Conservation (phyloP, 1,140 invertebrate species). For the Lamellibrachia luymesi region DNA sequence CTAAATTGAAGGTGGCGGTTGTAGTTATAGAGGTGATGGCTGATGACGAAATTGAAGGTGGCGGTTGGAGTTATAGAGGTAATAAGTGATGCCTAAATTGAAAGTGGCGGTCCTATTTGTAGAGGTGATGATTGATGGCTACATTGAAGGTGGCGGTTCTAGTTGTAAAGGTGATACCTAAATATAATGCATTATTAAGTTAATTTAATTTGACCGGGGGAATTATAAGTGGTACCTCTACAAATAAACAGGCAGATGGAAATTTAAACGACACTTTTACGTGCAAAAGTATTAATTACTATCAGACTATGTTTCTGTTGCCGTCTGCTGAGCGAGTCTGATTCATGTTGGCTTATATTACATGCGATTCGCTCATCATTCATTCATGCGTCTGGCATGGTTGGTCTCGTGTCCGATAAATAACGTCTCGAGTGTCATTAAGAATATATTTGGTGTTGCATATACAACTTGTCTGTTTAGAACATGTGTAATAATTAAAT, state of each 20-base stretch:
- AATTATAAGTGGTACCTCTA: background rate
- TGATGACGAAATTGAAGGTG: no score
- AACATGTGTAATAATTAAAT: background rate
- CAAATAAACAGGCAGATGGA: background rate
- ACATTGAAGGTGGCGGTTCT: no score
- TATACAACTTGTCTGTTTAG: background rate
- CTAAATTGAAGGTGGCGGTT: no score
- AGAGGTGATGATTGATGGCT: no score
- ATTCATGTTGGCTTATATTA: background rate
- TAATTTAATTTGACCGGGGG: background rate
- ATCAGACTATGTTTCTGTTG: background rate
- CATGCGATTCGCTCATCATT: background rate
- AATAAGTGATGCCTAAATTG: no score
- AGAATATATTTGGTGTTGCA: background rate
- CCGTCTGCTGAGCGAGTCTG: background rate
- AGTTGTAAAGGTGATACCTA: background rate
- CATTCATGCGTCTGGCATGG: background rate
- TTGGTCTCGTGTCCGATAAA: background rate
- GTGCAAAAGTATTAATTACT: background rate
- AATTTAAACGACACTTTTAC: background rate
- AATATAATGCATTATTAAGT: background rate
- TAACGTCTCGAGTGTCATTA: background rate
- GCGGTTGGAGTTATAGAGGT: no score
- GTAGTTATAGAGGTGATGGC: no score
- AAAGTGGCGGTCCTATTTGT: no score